Evolutionary conservation across 2,113 vertebrate species (phyloP).

Genomic region (Ramphastos sulfuratus): DNA sequence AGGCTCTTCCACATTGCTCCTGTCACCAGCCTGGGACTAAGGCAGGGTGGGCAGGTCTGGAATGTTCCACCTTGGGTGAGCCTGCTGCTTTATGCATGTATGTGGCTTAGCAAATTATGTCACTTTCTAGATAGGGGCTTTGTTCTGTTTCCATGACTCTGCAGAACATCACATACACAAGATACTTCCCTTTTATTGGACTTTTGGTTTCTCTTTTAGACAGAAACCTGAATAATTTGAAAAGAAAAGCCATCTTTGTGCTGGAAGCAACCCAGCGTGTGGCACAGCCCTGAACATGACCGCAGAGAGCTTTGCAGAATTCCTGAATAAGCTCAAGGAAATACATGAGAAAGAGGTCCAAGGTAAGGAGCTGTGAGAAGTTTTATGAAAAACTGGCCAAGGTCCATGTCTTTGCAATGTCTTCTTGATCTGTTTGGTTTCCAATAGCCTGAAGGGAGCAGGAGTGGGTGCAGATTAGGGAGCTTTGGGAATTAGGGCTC

Average conservation of each 20-base stretch:
- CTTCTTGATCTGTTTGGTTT: not conserved
- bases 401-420: not conserved
- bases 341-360: slow-evolving; percentile 89
- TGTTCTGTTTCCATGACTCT: not conserved
- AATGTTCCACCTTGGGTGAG: accelerated
- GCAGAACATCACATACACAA: not conserved
- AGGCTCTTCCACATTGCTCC: not conserved
- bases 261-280: not conserved
- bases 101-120: not conserved
- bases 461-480: not conserved
- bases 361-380: slow-evolving; percentile 66
- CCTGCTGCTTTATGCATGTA: not conserved
- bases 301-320: slow-evolving; percentile 83
- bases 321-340: slow-evolving; percentile 86
- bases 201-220: not conserved
- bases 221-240: not conserved
- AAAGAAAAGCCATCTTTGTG: accelerated
- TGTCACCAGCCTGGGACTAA: not conserved
- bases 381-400: not conserved
- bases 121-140: not conserved
- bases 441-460: not conserved
- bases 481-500: not conserved
- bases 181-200: not conserved
- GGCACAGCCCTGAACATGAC: slow-evolving; percentile 11
- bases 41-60: not conserved